Base-by-base conservation (phyloP, 2,113 vertebrate species). In the Procavia capensis region DNA sequence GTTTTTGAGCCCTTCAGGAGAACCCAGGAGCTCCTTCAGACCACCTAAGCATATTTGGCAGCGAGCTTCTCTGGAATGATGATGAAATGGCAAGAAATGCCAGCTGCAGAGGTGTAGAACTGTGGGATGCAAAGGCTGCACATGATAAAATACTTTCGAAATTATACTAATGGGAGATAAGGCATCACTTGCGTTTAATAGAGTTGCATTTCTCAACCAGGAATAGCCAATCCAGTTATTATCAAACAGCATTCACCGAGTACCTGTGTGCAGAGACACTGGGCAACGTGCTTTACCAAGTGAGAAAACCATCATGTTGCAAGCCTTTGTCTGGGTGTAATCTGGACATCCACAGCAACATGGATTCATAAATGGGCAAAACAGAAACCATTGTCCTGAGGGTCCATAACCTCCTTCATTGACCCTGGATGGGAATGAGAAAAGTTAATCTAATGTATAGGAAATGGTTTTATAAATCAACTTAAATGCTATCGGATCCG, bases 391-490 rank as follows among this genome's bases (percentile, higher is more conserved):
- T 14, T 2, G 29, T 61, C 31, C 25, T 63, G 41, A 78, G 34
- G 43, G 79, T 61, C 50, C 25, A 29, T 31, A 57, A 57, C 25
- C 25, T 47, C 4, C 54, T 5, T 83, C 61, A 76, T 85, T 88
- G 50, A 54, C 24, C 39, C 16, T 83, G 68, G 93, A 70, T 41
- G 5, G 4, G 63, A 25, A 91, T 14, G 39, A 81, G 74, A 80
- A 93, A 81, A 80, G 10, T 59, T 47, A 80, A 29, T 79, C 43
- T 90, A 25, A 66, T 64, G 92, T 92, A 47, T 29, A 72, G 59
- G 57, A 78, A 20, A 91, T 17, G 3, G 22, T 79, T 89, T 93
- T 93, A 19, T 43, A 63, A 93, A 80, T 91, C n/a, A 74, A 22
- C 88, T 83, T 36, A 83, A 83, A 64, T 84, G 3, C 29, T 84